These are phyloP conservation scores for Vulpes ferrilata DNA, from an alignment of 2,113 vertebrate genomes.

Conservation along the genomic window DNA sequence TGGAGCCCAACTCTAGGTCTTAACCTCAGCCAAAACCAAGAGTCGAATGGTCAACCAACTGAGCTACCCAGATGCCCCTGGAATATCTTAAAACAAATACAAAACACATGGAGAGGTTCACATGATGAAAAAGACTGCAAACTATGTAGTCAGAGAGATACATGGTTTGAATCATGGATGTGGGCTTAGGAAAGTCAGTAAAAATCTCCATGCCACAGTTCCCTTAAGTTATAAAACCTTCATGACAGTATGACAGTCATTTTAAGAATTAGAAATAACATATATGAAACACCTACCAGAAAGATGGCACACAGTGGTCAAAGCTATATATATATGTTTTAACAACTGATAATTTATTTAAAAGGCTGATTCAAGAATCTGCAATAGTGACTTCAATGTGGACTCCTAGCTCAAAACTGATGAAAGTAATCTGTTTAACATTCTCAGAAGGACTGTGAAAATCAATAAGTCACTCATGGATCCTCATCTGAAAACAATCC, in stretches of 20 bases:
- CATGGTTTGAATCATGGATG: background rate
- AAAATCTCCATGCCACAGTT: slow-evolving; percentile 26
- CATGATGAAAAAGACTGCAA: slow-evolving; percentile 12
- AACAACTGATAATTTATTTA: background rate
- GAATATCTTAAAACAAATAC: slow-evolving; percentile 46
- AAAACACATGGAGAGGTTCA: slow-evolving; percentile 35
- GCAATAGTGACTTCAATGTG: background rate
- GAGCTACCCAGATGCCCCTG: background rate
- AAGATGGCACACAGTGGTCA: background rate
- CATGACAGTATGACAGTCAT: background rate
- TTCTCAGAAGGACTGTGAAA: background rate
- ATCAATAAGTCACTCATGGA: background rate
- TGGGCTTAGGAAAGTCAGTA: slow-evolving; percentile 15
- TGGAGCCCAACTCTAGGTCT: background rate
- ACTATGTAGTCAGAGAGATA: slow-evolving; percentile 29
- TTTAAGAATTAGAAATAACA: slow-evolving; percentile 50
- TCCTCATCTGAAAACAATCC: background rate
- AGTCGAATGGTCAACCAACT: background rate
- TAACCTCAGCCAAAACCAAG: background rate
- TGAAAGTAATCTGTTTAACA: background rate
- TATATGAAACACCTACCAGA: slow-evolving; percentile 31
- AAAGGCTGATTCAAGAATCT: background rate
- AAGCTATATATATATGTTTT: background rate
- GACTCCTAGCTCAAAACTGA: background rate
- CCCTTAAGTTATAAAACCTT: slow-evolving; percentile 20